Evolutionary conservation across 2,888 invertebrate genomes (phyloP), one percentile per base, ranked within the genome.

Genomic region (Seladonia tumulorum): DNA sequence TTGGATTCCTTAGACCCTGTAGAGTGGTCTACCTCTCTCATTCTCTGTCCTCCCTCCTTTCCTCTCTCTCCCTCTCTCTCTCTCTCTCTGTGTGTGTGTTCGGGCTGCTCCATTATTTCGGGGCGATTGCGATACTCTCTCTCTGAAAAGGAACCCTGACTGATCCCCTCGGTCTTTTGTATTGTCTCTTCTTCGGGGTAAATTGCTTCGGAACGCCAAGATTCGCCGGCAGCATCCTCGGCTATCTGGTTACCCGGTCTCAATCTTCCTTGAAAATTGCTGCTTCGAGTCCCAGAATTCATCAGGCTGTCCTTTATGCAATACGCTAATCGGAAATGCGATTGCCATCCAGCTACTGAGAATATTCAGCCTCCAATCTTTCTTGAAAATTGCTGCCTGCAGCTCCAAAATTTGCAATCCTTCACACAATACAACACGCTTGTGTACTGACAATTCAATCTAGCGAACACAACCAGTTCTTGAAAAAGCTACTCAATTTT

Each of bases 51-150:
- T n/a, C n/a, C n/a, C n/a, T n/a, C n/a, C n/a, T n/a, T n/a, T n/a
- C n/a, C n/a, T n/a, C 22, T 22, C 18, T 47, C 8, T 47, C 47
- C 3, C 47, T 53, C 63, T 16, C n/a, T 63, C 16, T 63, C 63
- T 35, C 18, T 29, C 8, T 29, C 29, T 18, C 18, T 29, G 35
- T 35, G n/a, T 29, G 29, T 29, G 35, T 35, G 66, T 18, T 66
- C 2, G 16, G 66, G 29, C 66, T 66, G 39, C 68, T 63, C 75
- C 60, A 76, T 63, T 76, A 76, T 76, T 76, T 76, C 75, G 57
- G 42, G 18, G 60, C 42, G 75, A 60, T 42, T 57, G 75, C 75
- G 75, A 75, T 60, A 74, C 60, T 39, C 60, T 45, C 60, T 42
- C 60, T 60, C 60, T 42, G 25, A 60, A 75, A 60, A 75, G 60